phyloP scores from a whole-genome alignment of 2,888 invertebrate species.

The Microplitis deprimator region DNA sequence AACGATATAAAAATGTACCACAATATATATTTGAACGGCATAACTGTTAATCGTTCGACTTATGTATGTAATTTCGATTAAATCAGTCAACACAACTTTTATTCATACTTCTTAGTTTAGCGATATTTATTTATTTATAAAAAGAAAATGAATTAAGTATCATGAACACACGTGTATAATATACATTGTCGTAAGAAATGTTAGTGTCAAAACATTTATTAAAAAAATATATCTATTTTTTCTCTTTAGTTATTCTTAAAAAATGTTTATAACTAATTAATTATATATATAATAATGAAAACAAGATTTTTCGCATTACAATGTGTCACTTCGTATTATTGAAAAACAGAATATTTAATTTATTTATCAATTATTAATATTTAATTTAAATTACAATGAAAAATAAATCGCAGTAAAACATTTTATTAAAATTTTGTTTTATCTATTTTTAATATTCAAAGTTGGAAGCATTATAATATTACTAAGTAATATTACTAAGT shows the following conservation, averaged over 20 bases:
- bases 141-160: slow-evolving; percentile 47
- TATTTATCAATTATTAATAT: background rate
- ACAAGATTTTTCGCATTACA: slow-evolving; percentile 34
- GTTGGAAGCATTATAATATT: slow-evolving; percentile 14
- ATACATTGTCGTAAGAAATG: slow-evolving; percentile 35
- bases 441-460: background rate
- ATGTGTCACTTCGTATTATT: slow-evolving; percentile 32
- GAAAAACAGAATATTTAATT: slow-evolving; percentile 3
- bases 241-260: slow-evolving; percentile 36
- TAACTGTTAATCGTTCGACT: slow-evolving; percentile 29
- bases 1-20: slow-evolving; percentile 49
- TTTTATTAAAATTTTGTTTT: background rate
- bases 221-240: slow-evolving; percentile 46
- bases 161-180: slow-evolving; percentile 51
- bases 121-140: slow-evolving; percentile 21
- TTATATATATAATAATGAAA: slow-evolving; percentile 37
- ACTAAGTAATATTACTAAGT: background rate
- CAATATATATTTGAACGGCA: slow-evolving; percentile 41
- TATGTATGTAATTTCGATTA: slow-evolving; percentile 13
- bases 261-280: background rate
- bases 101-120: slow-evolving; percentile 35
- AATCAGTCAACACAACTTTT: slow-evolving; percentile 24
- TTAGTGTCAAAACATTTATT: slow-evolving; percentile 28
- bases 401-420: slow-evolving; percentile 13
- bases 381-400: background rate